phyloP scores from a whole-genome alignment of 2,797 vertebrate genomes.

The Cercopithecus hamlyni region DNA sequence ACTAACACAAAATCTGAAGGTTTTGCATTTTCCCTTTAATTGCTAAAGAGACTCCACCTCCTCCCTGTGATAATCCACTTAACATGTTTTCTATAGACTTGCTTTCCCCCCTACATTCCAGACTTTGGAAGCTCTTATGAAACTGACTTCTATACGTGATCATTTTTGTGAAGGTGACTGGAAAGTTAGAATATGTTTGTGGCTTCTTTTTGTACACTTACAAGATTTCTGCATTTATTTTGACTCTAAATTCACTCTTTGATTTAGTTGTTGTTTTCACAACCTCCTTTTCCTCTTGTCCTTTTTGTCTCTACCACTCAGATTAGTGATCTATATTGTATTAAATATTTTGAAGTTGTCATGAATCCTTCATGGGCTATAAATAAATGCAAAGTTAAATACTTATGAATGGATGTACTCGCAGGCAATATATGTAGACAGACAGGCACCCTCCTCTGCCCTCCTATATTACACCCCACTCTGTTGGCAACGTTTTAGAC shows the following conservation, averaged over 20 bases:
- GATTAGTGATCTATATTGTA: background rate
- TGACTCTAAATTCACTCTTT: background rate
- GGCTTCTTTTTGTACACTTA: background rate
- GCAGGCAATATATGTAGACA: background rate
- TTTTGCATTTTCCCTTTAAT: background rate
- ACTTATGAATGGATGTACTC: background rate
- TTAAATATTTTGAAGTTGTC: background rate
- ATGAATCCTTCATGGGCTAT: background rate
- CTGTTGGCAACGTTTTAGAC: background rate
- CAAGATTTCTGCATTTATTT: background rate
- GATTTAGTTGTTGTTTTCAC: background rate
- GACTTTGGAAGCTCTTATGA: background rate
- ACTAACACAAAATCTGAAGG: background rate
- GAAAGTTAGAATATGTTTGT: background rate
- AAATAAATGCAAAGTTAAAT: background rate
- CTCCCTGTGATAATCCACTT: background rate
- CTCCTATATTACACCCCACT: background rate
- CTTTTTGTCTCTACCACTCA: background rate
- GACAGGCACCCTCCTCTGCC: rapidly evolving
- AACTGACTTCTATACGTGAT: background rate
- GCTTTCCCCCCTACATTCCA: background rate
- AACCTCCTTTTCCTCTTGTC: background rate
- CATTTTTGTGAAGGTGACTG: background rate
- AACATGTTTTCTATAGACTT: background rate
- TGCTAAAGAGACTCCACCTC: background rate